Evolutionary conservation across 2,113 vertebrate species (phyloP).

Genomic region (human (Homo sapiens)): DNA sequence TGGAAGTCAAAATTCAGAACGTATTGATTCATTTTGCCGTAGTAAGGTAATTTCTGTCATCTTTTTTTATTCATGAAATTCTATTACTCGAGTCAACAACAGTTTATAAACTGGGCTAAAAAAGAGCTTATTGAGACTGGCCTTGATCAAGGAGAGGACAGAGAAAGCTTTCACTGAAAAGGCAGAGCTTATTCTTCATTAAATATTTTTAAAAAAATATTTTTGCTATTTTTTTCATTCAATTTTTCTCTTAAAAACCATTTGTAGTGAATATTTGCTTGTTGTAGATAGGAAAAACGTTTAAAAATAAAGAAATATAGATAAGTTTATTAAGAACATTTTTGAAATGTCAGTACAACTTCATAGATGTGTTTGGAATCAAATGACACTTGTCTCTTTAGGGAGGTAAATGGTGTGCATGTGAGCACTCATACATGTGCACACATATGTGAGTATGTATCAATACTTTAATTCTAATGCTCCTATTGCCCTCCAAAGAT

Average conservation of each 20-base stretch:
- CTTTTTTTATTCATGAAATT: conserved; percentile 60
- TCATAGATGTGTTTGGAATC: background rate
- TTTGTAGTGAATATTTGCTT: background rate
- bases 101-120: conserved; percentile 47
- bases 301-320: background rate
- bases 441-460: background rate
- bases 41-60: conserved; percentile 59
- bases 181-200: background rate
- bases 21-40: conserved; percentile 59
- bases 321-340: background rate
- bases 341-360: background rate
- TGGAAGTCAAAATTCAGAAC: conserved; percentile 55
- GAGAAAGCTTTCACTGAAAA: background rate
- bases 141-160: conserved; percentile 29
- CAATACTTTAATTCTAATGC: background rate
- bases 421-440: background rate
- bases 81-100: conserved; percentile 37
- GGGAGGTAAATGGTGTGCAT: background rate
- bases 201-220: background rate
- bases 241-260: background rate
- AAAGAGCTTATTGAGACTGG: background rate
- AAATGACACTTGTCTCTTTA: background rate
- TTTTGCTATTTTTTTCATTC: background rate
- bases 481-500: background rate
- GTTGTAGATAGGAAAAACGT: background rate